Base-by-base conservation (phyloP, 1,140 invertebrate species). In the Dolichoris vasculosae region DNA sequence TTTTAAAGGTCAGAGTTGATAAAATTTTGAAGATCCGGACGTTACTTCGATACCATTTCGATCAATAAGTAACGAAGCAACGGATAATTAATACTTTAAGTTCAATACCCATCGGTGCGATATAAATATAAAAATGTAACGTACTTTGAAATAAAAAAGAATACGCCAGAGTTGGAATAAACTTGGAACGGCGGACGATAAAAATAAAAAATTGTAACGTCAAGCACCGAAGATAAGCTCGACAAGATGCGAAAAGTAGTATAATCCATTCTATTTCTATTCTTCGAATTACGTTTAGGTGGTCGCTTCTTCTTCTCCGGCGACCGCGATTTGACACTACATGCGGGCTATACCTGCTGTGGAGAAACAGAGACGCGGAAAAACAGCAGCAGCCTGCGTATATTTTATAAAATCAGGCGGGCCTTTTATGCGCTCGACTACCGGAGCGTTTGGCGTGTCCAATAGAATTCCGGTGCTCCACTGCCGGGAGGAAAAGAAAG, bases 381-480 rank as follows among this genome's bases (percentile, higher is more conserved):
- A 59, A 40, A n/a, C 35, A 35, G 81, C 59, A 82, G 64, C 51
- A 80, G 71, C 35, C 46, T 76, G n/a, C 55, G 55, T 89, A 90
- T 90, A 90, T 90, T 92, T 90, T 92, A 90, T 91, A 89, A 82
- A 73, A 82, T 55, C 88, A 83, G 89, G 88, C 84, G 86, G 69
- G n/a, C 80, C 91, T 83, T 92, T 92, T 92, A 91, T 92, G 88
- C 87, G 87, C 87, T 87, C 86, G 84, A 89, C 90, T 89, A 90
- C 89, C 88, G 90, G 87, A 88, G 90, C 90, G 92, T 89, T 89
- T 89, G 90, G 91, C 89, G 89, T 90, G 88, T 90, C 90, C 89
- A 91, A 92, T 90, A 91, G 90, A 90, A 92, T 89, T 88, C 87
- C 87, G 85, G 59, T 26, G 71, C 59, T 30, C 32, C 76, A 20